Percentiles rank a stretch among this genome's conserved stretches.
Conservation (phyloP, 1,140 invertebrate species). For the Neotoxoptera formosana region DNA sequence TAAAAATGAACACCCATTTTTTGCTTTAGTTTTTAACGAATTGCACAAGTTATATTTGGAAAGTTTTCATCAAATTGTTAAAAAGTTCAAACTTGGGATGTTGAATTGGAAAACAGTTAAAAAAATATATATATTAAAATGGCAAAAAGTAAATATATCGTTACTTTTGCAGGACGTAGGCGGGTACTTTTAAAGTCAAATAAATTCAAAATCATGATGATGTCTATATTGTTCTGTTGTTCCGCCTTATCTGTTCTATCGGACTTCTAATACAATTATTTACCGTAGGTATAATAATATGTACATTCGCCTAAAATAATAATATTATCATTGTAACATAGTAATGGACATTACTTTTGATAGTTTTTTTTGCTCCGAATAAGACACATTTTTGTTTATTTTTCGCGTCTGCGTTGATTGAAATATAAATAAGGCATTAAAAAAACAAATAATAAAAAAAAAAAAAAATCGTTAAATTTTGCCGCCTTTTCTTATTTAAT, state of each 20-base stretch:
- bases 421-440: neutral
- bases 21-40: neutral
- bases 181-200: neutral
- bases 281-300: neutral
- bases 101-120: conserved; percentile 3
- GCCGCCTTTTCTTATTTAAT: conserved; percentile 2
- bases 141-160: neutral
- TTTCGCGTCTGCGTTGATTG: neutral
- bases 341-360: neutral
- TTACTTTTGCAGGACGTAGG: neutral
- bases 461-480: neutral
- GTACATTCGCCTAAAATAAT: neutral
- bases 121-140: neutral
- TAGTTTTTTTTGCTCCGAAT: neutral
- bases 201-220: neutral
- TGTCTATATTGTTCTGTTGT: neutral
- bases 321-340: neutral
- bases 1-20: neutral
- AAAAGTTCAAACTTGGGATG: neutral
- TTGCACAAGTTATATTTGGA: neutral
- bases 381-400: neutral
- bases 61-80: neutral
- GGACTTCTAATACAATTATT: neutral
- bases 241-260: neutral
- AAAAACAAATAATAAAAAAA: neutral